A percentile compares a stretch with the other conserved stretches of the same genome.
Evolutionary conservation across 2,797 vertebrate genomes (phyloP).

Genomic region (Harpagifer antarcticus): DNA sequence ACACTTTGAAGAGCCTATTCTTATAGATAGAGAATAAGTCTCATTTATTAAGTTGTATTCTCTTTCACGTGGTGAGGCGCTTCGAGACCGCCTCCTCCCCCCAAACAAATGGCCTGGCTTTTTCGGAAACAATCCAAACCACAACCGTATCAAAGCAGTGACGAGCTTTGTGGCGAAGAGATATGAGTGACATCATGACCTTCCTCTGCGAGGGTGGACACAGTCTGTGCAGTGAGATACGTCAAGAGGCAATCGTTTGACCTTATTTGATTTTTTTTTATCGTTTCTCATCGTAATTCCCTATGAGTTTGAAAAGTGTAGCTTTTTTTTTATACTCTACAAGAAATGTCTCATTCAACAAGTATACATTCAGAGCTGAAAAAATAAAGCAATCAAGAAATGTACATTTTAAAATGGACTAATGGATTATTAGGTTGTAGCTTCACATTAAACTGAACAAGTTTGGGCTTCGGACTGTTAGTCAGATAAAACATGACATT

Average conservation of each 20-base stretch:
- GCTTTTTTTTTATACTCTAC: no score
- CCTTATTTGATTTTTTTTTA: neutral
- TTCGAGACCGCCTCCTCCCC: no score
- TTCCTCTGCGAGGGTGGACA: conserved; percentile 10
- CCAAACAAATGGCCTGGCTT: no score
- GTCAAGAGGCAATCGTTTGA: neutral
- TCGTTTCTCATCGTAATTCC: no score
- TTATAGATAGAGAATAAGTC: no score
- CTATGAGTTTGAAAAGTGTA: no score
- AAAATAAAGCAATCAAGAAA: neutral
- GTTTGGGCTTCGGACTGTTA: neutral
- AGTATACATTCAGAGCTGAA: neutral
- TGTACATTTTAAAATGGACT: neutral
- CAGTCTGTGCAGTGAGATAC: neutral
- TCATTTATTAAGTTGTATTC: no score
- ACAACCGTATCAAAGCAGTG: neutral
- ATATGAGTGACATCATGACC: neutral
- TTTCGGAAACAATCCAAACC: no score
- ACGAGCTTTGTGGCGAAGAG: neutral
- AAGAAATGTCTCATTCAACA: no score
- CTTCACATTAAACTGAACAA: neutral
- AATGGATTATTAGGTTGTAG: neutral
- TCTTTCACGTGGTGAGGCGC: no score
- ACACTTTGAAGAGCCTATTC: no score
- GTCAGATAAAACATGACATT: neutral